Evolutionary conservation across 2,797 vertebrate genomes (phyloP).

Genomic region (Neosilurus hyrtlii): DNA sequence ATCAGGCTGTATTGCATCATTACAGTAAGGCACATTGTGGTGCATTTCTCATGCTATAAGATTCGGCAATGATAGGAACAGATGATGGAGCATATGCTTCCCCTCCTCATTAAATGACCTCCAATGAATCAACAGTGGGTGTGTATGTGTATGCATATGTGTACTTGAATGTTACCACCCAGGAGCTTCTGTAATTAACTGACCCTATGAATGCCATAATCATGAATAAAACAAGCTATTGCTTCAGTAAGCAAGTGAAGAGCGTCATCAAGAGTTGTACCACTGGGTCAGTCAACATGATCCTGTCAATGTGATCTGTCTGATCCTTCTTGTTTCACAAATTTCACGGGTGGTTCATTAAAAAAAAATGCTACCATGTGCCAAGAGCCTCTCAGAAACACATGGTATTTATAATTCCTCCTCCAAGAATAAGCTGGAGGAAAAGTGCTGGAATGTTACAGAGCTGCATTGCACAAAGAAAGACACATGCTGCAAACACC

Average conservation of each 20-base stretch:
- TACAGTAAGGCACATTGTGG: not conserved
- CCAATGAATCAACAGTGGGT: constrained; percentile 53
- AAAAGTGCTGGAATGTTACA: constrained; percentile 5
- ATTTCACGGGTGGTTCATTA: constrained; percentile 41
- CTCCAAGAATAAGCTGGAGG: not conserved
- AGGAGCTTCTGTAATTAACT: not conserved
- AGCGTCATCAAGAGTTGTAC: constrained; percentile 7
- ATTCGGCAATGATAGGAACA: constrained; percentile 62
- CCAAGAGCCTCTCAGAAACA: constrained; percentile 24
- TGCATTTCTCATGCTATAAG: constrained; percentile 48
- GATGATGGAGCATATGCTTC: constrained; percentile 66
- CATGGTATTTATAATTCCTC: constrained; percentile 37
- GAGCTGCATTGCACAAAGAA: not conserved
- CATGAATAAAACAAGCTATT: constrained; percentile 11
- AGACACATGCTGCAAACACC: not conserved
- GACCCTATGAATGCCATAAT: not conserved
- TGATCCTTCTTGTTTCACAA: constrained; percentile 11
- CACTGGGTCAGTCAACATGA: constrained; percentile 25
- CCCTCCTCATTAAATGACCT: constrained; percentile 47
- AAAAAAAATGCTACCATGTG: constrained; percentile 23
- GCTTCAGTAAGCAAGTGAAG: constrained; percentile 14
- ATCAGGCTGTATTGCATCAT: constrained; percentile 10
- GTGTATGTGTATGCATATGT: constrained; percentile 28
- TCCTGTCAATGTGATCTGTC: constrained; percentile 17
- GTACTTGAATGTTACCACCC: constrained; percentile 7